A percentile compares a stretch with the other conserved stretches of the same genome.
Evolutionary conservation across 2,113 vertebrate species (phyloP).

Genomic region (Notothenia coriiceps): DNA sequence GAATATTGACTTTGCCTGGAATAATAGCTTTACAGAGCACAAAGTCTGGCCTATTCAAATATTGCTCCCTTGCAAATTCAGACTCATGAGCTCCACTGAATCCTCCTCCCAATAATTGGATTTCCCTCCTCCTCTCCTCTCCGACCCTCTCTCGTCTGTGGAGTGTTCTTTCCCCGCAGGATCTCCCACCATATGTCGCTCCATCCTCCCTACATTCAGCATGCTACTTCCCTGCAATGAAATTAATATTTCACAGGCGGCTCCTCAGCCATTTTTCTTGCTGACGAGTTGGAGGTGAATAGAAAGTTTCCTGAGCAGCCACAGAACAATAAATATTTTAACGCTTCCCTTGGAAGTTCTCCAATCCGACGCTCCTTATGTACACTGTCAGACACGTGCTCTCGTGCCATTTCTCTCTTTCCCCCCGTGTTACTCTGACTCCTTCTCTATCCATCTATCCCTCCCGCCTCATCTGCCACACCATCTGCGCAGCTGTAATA

Average conservation of each 20-base stretch:
- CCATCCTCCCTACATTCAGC: slow-evolving; percentile 26
- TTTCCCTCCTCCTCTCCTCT: slow-evolving; percentile 48
- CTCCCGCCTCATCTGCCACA: slow-evolving; percentile 75
- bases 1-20: slow-evolving; percentile 60
- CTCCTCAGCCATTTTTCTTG: slow-evolving; percentile 59
- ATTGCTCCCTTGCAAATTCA: slow-evolving; percentile 59
- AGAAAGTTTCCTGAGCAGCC: slow-evolving; percentile 61
- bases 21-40: slow-evolving; percentile 67
- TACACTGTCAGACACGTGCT: slow-evolving; percentile 64
- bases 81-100: slow-evolving; percentile 61
- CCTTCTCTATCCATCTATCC: slow-evolving; percentile 62
- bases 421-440: slow-evolving; percentile 24
- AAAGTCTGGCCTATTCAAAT: slow-evolving; percentile 66
- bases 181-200: slow-evolving; percentile 55
- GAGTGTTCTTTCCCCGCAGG: slow-evolving; percentile 42
- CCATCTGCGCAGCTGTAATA: slow-evolving; percentile 81
- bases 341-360: slow-evolving; percentile 64
- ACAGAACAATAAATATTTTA: slow-evolving; percentile 76
- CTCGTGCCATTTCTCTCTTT: slow-evolving; percentile 44
- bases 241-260: slow-evolving; percentile 74
- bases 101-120: slow-evolving; percentile 62
- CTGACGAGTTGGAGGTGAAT: slow-evolving; percentile 57
- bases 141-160: slow-evolving; percentile 22
- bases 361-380: slow-evolving; percentile 61
- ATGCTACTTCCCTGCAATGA: slow-evolving; percentile 27